A percentile compares a stretch with the other conserved stretches of the same genome.
Evolutionary conservation across 2,888 invertebrate species (phyloP).

Genomic region (Venusia cambrica): DNA sequence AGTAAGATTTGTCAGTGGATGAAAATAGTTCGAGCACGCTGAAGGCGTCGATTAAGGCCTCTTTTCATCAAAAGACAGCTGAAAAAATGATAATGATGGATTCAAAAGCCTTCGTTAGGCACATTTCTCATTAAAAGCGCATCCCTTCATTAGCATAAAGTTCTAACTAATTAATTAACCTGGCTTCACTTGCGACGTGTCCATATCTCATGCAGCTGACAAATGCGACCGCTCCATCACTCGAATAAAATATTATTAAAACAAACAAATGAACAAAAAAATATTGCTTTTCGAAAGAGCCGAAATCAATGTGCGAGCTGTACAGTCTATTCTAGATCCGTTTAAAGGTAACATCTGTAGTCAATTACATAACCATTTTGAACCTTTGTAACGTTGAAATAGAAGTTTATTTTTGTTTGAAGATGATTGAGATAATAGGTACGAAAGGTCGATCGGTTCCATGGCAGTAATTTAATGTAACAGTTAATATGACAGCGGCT

Average conservation of each 20-base stretch:
- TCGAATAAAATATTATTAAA: conserved; percentile 80
- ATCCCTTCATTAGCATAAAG: conserved; percentile 68
- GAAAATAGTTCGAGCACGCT: too few species aligned
- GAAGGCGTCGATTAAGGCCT: too few species aligned
- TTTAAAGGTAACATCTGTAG: conserved; percentile 37
- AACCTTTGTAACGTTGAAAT: conserved; percentile 9
- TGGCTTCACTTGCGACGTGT: conserved; percentile 54
- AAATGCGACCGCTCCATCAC: conserved; percentile 79
- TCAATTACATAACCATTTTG: conserved; percentile 13
- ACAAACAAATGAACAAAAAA: conserved; percentile 80
- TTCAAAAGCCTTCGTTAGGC: conserved; percentile 17
- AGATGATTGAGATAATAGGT: conserved; percentile 51
- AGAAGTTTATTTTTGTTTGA: conserved; percentile 39
- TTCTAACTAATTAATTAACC: conserved; percentile 71
- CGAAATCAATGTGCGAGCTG: conserved; percentile 80
- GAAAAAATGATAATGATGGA: too few species aligned
- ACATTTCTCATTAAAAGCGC: conserved; percentile 46
- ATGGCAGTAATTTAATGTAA: conserved; percentile 79
- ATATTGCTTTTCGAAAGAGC: conserved; percentile 75
- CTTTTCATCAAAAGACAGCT: too few species aligned
- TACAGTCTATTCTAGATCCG: conserved; percentile 39
- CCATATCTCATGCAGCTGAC: conserved; percentile 75
- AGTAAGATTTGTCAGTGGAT: too few species aligned
- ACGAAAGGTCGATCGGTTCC: conserved; percentile 62
- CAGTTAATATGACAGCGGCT: conserved; percentile 81